phyloP scores from a whole-genome alignment of 2,888 invertebrate species.

The Hirtodrosophila confusa region DNA sequence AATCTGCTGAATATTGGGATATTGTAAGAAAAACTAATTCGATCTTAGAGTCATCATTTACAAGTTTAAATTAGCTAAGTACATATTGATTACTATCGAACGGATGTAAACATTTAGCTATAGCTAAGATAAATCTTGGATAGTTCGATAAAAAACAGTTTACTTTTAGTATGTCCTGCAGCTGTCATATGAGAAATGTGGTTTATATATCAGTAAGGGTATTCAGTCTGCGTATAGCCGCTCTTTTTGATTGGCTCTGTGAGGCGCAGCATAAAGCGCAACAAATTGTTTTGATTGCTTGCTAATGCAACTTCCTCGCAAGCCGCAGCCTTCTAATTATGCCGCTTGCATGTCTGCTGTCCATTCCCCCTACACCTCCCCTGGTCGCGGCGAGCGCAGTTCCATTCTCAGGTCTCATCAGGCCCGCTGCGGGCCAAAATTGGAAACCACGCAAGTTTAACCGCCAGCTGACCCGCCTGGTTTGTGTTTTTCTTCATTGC shows the following conservation, averaged over 20 bases:
- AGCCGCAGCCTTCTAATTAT: conserved; percentile 62
- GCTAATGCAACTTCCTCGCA: conserved; percentile 74
- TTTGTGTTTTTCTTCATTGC: neutral
- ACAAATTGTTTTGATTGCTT: conserved; percentile 68
- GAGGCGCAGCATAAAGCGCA: conserved; percentile 30
- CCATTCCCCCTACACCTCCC: conserved; percentile 40
- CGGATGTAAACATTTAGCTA: no score
- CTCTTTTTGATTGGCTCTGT: conserved; percentile 1
- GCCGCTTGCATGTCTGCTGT: conserved; percentile 63
- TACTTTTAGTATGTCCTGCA: no score
- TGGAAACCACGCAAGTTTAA: conserved; percentile 49
- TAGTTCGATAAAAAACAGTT: no score
- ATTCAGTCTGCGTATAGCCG: no score
- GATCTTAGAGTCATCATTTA: no score
- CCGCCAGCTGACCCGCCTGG: conserved; percentile 53
- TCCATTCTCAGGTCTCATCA: conserved; percentile 6
- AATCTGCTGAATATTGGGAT: no score
- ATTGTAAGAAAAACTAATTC: no score
- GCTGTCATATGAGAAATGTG: no score
- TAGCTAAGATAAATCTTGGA: no score
- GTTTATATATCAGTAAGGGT: no score
- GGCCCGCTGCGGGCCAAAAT: conserved; percentile 45
- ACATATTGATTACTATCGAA: no score
- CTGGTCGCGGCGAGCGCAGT: neutral
- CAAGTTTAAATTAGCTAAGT: no score